These are phyloP conservation scores for Chaetoderma sp. DNA, from an alignment of 2,888 invertebrate species.

Conservation along the genomic window DNA sequence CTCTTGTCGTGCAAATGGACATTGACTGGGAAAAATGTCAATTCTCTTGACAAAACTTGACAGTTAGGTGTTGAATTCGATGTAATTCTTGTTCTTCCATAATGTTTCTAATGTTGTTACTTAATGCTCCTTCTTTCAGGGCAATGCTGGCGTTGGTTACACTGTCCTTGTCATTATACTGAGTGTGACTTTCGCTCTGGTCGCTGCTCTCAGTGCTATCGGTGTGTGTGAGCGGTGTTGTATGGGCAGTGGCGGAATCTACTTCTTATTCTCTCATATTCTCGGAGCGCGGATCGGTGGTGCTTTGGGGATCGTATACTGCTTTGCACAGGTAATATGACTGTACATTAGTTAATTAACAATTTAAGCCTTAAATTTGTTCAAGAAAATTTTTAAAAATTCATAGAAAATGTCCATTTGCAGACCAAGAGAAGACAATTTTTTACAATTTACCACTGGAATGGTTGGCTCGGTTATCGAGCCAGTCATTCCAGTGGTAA, in stretches of 20 bases:
- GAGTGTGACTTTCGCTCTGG: constrained; percentile 86
- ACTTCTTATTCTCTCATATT: constrained; percentile 93
- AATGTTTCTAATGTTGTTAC: background rate
- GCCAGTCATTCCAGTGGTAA: no score
- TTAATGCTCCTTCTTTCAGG: constrained; percentile 60
- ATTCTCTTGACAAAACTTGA: no score
- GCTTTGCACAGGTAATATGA: constrained; percentile 89
- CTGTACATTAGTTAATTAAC: background rate
- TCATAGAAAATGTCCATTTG: no score
- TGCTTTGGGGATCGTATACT: constrained; percentile 91
- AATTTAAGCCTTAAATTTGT: no score
- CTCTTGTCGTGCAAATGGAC: no score
- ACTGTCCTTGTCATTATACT: constrained; percentile 70
- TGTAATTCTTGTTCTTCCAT: no score
- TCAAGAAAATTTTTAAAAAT: no score
- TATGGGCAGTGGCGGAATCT: constrained; percentile 97
- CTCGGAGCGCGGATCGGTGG: constrained; percentile 94
- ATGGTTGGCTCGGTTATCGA: no score
- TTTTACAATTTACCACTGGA: no score
- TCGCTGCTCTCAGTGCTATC: constrained; percentile 93
- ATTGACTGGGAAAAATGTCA: no score
- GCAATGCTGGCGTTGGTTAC: constrained; percentile 72
- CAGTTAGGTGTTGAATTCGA: no score
- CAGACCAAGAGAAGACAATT: no score
- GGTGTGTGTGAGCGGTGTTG: constrained; percentile 96